Evolutionary conservation across 2,113 vertebrate species (phyloP), one percentile per base, ranked within the genome.

Genomic region (Ctenodactylus gundi): DNA sequence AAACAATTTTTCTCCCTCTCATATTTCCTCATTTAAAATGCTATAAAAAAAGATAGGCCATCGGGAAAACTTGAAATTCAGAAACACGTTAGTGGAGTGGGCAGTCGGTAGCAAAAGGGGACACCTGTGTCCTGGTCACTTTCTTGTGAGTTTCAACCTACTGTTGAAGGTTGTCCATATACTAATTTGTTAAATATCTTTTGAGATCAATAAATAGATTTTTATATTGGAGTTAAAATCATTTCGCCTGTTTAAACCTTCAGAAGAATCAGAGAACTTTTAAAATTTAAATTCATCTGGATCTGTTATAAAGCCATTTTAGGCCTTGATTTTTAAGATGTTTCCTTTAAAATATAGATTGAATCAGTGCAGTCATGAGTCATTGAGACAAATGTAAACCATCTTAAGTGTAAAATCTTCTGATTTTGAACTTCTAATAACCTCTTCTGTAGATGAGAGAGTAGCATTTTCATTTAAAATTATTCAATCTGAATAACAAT

Each of bases 11-110:
- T 68, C 62, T 88, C 93, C 76, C 41, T 15, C 20, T 73, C 27
- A 75, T 94, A 34, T 90, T 81, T 88, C 64, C 72, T 82, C 60
- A 90, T 53, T 85, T 72, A 93, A 70, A 90, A 86, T 91, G 36
- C 51, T 76, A 91, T 83, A 90, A 46, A 83, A n/a, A 96, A 96
- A 87, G 39, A 75, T 58, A 88, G 93, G 67, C 36, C 44, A 82
- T 34, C 67, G 31, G 51, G 65, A 91, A 17, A 93, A 75, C 6
- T 75, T 96, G 83, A 95, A 92, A 89, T 78, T 86, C 46, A 87
- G 77, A 58, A 80, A 58, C 64, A 57, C 14, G 62, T 6, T 27
- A 62, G 34, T 46, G 25, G 25, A 81, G 15, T 20, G 85, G 65
- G 62, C 80, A 62, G 29, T 75, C 58, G 68, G 81, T 53, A 83